phyloP scores from a whole-genome alignment of 2,113 vertebrate genomes.

The Sus scrofa region DNA sequence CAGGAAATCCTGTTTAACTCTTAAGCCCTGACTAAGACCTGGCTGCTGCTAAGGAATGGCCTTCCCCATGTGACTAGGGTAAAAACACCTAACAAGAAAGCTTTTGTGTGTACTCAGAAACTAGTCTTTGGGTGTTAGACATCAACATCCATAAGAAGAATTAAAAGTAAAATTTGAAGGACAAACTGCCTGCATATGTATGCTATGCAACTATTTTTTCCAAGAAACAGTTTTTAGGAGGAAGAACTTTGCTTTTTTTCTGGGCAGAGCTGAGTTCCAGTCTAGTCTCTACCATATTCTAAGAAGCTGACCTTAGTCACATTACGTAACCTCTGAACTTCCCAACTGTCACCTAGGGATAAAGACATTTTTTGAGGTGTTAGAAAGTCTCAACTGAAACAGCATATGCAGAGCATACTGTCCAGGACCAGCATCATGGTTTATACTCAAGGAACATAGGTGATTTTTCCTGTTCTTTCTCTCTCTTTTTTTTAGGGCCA shows the following conservation, averaged over 20 bases:
- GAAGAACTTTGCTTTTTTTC: background rate
- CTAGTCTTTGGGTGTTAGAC: background rate
- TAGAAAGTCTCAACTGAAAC: background rate
- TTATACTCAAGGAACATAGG: background rate
- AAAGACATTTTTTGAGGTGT: background rate
- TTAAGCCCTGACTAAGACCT: background rate
- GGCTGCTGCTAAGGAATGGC: background rate
- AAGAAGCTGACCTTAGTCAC: background rate
- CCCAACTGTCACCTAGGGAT: background rate
- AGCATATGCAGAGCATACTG: background rate
- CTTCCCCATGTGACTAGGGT: background rate
- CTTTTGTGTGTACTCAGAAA: background rate
- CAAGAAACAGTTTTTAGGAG: background rate
- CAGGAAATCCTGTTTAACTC: background rate
- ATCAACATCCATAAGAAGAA: background rate
- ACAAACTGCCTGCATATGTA: background rate
- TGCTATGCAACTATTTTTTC: background rate
- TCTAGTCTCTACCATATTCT: background rate
- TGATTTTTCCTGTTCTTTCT: background rate
- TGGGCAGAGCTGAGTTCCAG: background rate
- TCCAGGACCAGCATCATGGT: background rate
- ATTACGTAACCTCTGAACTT: background rate
- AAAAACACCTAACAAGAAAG: background rate
- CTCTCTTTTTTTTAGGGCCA: too few species aligned
- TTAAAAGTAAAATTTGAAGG: constrained; percentile 16